Evolutionary conservation across 2,797 vertebrate genomes (phyloP), one percentile per base, ranked within the genome.

Genomic region (Coccyzus lansbergi): DNA sequence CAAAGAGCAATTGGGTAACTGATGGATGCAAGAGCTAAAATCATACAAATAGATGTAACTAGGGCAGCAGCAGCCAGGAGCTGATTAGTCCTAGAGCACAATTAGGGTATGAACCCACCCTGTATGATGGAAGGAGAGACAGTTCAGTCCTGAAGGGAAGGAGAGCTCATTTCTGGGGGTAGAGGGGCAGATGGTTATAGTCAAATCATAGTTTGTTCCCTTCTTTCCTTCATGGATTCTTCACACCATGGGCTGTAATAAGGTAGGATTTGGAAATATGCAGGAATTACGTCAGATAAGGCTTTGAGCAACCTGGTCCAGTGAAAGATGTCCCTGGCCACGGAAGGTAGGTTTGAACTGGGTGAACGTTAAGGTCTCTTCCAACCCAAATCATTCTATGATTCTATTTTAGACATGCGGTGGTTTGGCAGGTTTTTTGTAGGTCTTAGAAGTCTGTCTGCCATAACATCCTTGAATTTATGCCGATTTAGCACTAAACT

Each of bases 71-170:
- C 18, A 76, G 38, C 31, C 48, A 67, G 33, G 22, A 51, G 26
- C 19, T 63, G 19, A n/a, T 86, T 58, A n/a, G 9, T 62, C 5
- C 13, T 42, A 10, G n/a, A 83, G 36, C 15, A 48, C 8, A 84
- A 7, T 6, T 31, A 78, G 5, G 48, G 60, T 10, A 48, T 59
- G 44, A 92, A 21, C 25, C 25, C 22, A 40, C 10, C 3, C 5
- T 2, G 0, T 26, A 10, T 0, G 0, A 38, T 6, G 63, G 11
- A 42, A 14, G 9, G 33, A 86, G 48, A 60, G 19, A 21, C 25
- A 25, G 44, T 25, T 63, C 52, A 28, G 38, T 5, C 49, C 22
- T 34, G 3, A 15, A 8, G 17, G 19, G 14, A 79, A 59, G 20
- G 14, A 6, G 40, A 72, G 33, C 38, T 84, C 59, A 19, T 63